phyloP scores from a whole-genome alignment of 2,113 vertebrate species.

The Felis chaus region DNA sequence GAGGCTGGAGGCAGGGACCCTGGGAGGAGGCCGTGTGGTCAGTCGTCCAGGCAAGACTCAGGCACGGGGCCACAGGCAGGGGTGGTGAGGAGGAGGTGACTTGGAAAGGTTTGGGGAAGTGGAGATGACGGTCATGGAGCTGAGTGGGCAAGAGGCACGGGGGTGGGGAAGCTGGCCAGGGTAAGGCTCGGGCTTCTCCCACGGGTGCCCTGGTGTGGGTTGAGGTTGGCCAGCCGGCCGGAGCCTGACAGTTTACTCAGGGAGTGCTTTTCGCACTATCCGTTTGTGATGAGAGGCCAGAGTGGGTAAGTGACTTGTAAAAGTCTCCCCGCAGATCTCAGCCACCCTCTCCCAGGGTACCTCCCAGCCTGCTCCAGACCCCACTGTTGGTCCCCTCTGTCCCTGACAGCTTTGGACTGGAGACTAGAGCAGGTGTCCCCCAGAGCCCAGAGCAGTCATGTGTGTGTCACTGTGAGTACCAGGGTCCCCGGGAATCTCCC shows the following conservation, averaged over 20 bases:
- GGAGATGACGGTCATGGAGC: neutral
- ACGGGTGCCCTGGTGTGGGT: neutral
- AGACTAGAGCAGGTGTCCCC: neutral
- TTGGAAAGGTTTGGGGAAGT: neutral
- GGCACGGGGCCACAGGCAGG: neutral
- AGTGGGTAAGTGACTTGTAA: neutral
- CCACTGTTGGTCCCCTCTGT: neutral
- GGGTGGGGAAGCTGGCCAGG: too few relatives aligned
- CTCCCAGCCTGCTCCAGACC: neutral
- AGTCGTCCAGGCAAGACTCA: neutral
- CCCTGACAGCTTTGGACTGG: neutral
- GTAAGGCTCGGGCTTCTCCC: neutral
- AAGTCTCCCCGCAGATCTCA: neutral
- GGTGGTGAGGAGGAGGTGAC: neutral
- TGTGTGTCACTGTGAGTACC: neutral
- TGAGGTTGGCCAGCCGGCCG: neutral
- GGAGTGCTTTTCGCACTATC: neutral
- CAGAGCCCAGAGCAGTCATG: neutral
- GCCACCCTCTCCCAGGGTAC: neutral
- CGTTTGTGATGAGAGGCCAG: neutral
- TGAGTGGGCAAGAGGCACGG: fast-evolving
- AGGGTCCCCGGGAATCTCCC: neutral
- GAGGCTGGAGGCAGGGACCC: neutral
- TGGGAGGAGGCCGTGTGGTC: neutral
- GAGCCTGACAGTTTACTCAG: neutral